Evolutionary conservation across 2,113 vertebrate species (phyloP).

Genomic region (Ochotona princeps): DNA sequence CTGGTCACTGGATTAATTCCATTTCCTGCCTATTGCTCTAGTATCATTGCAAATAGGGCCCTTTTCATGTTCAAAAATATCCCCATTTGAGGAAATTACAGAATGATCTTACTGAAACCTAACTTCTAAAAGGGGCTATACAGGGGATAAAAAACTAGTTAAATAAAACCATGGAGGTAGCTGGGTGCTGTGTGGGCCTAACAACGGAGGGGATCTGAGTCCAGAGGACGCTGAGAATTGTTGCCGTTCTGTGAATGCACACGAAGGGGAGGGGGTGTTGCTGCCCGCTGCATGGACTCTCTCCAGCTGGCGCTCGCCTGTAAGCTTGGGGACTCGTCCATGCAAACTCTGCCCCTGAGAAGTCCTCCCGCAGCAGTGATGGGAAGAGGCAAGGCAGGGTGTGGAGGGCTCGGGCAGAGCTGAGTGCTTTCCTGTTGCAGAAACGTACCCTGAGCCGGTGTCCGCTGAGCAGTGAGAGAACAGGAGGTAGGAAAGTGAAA

Average conservation of each 20-base stretch:
- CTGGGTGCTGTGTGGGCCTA: rapidly evolving
- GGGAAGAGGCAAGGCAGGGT: neutral
- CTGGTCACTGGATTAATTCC: rapidly evolving
- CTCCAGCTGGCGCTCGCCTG: rapidly evolving
- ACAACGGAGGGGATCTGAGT: no score
- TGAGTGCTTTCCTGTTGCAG: no score
- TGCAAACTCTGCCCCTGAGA: rapidly evolving
- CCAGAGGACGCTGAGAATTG: neutral
- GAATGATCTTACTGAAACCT: rapidly evolving
- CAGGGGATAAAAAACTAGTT: rapidly evolving
- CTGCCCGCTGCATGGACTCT: neutral
- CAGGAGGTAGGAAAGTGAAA: neutral
- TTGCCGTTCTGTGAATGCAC: neutral
- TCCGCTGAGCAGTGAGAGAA: neutral
- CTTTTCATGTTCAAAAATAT: no score
- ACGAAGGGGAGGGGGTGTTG: neutral
- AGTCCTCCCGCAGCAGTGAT: no score
- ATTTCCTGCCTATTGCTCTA: neutral
- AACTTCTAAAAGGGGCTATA: neutral
- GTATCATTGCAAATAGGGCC: neutral
- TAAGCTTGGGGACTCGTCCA: rapidly evolving
- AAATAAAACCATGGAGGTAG: rapidly evolving
- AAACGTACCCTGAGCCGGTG: no score
- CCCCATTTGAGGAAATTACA: neutral
- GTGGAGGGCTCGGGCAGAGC: no score